These are phyloP conservation scores for Physella acuta DNA, from an alignment of 1,140 invertebrate species.

Conservation along the genomic window DNA sequence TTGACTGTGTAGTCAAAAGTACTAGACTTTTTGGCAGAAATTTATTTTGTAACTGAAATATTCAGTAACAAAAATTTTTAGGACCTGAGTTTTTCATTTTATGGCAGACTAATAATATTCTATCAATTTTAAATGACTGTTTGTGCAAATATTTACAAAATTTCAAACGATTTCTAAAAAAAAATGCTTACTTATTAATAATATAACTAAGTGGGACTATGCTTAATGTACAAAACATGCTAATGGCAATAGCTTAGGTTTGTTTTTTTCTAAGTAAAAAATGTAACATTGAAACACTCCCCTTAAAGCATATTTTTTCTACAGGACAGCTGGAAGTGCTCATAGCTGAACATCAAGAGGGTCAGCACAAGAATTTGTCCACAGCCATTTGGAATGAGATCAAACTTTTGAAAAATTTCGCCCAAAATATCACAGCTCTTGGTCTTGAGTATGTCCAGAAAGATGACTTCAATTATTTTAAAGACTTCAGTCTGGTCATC, in stretches of 20 bases:
- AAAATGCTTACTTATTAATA: background rate
- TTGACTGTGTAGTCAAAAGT: too few species aligned
- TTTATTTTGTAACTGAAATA: too few species aligned
- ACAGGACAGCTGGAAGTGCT: conserved; percentile 50
- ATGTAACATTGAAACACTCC: background rate
- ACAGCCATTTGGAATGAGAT: conserved; percentile 30
- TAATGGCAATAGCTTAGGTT: background rate
- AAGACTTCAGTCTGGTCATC: conserved; percentile 41
- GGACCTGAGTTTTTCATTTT: too few species aligned
- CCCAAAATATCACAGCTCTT: conserved; percentile 32
- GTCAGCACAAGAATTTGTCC: conserved; percentile 31
- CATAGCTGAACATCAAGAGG: conserved; percentile 36
- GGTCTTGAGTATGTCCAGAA: conserved; percentile 42
- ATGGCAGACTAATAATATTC: too few species aligned
- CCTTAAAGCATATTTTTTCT: conserved; percentile 20
- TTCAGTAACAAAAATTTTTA: too few species aligned
- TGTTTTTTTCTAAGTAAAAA: background rate
- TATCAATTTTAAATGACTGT: background rate
- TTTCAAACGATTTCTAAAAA: background rate
- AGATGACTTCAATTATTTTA: conserved; percentile 47
- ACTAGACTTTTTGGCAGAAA: too few species aligned
- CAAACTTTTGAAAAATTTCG: conserved; percentile 29
- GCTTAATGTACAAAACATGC: background rate
- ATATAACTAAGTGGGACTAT: too few species aligned
- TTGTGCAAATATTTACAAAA: background rate